Evolutionary conservation across 1,140 invertebrate genomes (phyloP).

Genomic region (Drosophila punjabiensis): DNA sequence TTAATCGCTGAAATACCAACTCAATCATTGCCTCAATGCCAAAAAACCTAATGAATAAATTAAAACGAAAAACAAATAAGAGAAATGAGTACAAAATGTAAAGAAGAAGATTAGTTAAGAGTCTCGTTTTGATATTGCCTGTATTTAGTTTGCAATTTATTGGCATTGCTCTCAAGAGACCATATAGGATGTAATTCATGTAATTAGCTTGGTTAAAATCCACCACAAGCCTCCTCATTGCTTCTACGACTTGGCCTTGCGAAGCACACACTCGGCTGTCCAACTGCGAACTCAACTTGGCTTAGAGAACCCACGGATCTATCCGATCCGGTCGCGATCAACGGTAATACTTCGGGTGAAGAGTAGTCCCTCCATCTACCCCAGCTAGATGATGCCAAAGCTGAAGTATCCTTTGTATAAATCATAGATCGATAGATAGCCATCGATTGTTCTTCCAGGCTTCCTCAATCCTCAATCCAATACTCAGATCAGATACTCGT

Average conservation of each 20-base stretch:
- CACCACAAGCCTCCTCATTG: constrained; percentile 5
- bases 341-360: constrained; percentile 18
- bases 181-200: constrained; percentile 8
- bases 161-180: constrained; percentile 14
- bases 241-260: not conserved
- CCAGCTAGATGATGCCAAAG: constrained; percentile 32
- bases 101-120: constrained; percentile 29
- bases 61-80: constrained; percentile 16
- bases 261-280: constrained; percentile 4
- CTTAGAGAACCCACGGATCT: not conserved
- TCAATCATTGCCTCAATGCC: constrained; percentile 46
- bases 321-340: not conserved
- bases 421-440: constrained; percentile 26
- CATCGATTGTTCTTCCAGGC: constrained; percentile 67
- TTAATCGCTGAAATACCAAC: constrained; percentile 17
- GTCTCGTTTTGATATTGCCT: constrained; percentile 42
- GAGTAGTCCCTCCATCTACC: constrained; percentile 45
- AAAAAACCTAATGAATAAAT: constrained; percentile 20
- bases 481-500: constrained; percentile 12
- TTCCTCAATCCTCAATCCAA: constrained; percentile 20
- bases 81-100: constrained; percentile 61
- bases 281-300: constrained; percentile 13
- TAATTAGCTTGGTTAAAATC: constrained; percentile 8
- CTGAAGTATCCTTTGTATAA: constrained; percentile 35
- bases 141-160: constrained; percentile 30